These are phyloP conservation scores for Leucopsar rothschildi DNA, from an alignment of 2,113 vertebrate genomes.

Conservation along the genomic window DNA sequence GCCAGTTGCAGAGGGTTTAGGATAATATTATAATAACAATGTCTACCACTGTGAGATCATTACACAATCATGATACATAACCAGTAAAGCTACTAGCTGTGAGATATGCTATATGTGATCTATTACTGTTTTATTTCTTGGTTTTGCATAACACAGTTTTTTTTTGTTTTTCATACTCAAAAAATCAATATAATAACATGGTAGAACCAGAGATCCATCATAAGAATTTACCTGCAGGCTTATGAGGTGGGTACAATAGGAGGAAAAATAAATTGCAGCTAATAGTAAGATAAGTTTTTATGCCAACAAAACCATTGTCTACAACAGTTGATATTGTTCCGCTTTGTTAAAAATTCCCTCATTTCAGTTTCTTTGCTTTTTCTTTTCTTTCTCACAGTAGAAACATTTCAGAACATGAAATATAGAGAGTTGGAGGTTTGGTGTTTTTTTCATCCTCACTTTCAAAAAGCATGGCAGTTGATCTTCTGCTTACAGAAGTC, in stretches of 20 bases:
- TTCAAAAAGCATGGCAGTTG: background rate
- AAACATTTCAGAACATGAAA: background rate
- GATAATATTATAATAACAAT: background rate
- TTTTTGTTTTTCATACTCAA: background rate
- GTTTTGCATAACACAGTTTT: background rate
- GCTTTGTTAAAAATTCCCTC: background rate
- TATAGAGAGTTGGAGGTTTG: background rate
- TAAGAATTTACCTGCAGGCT: background rate
- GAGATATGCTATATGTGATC: background rate
- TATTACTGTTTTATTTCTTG: background rate
- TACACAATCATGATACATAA: background rate
- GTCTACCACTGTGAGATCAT: background rate
- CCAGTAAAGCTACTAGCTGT: background rate
- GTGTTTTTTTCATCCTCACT: background rate
- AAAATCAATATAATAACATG: background rate
- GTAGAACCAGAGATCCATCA: background rate
- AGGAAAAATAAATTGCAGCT: background rate
- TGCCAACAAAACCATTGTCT: background rate
- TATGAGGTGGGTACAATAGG: background rate
- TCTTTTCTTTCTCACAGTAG: background rate
- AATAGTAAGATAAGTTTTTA: background rate
- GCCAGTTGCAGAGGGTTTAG: background rate
- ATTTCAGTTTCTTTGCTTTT: background rate
- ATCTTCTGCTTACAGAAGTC: background rate
- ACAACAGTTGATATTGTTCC: background rate